phyloP scores from a whole-genome alignment of 1,140 invertebrate species.

The Rhagoletis zephyria region DNA sequence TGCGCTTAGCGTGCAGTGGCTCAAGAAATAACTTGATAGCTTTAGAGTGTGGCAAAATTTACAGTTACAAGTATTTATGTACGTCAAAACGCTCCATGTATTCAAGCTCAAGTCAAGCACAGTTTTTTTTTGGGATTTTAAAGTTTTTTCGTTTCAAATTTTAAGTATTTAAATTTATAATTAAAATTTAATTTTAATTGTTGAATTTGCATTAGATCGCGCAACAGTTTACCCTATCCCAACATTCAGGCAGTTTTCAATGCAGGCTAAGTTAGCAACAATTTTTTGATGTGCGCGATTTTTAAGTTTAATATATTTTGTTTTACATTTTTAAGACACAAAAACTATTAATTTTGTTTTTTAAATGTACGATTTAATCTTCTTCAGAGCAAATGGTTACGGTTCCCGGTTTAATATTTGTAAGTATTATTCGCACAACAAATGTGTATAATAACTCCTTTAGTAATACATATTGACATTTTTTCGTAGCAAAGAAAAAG shows the following conservation, averaged over 20 bases:
- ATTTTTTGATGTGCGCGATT: conserved; percentile 61
- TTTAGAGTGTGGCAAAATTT: background rate
- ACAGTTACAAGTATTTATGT: background rate
- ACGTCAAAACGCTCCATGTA: conserved; percentile 49
- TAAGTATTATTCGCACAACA: too few species aligned
- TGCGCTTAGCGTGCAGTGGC: background rate
- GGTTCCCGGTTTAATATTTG: too few species aligned
- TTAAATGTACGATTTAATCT: too few species aligned
- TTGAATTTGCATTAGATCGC: conserved; percentile 54
- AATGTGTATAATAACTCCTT: background rate
- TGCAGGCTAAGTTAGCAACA: conserved; percentile 66
- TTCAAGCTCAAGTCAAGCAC: conserved; percentile 60
- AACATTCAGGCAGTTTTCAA: conserved; percentile 92
- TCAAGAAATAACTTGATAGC: background rate
- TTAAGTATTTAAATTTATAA: conserved; percentile 51
- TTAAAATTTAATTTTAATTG: conserved; percentile 64
- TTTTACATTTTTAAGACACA: background rate
- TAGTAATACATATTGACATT: background rate
- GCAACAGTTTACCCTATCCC: conserved; percentile 91
- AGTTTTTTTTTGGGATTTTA: conserved; percentile 53
- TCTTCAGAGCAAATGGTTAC: too few species aligned
- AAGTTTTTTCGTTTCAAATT: conserved; percentile 60
- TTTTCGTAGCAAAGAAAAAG: conserved; percentile 67
- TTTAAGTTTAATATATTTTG: conserved; percentile 47
- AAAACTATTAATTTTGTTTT: too few species aligned